phyloP scores from a whole-genome alignment of 1,140 invertebrate genomes.

The Elysia chlorotica region DNA sequence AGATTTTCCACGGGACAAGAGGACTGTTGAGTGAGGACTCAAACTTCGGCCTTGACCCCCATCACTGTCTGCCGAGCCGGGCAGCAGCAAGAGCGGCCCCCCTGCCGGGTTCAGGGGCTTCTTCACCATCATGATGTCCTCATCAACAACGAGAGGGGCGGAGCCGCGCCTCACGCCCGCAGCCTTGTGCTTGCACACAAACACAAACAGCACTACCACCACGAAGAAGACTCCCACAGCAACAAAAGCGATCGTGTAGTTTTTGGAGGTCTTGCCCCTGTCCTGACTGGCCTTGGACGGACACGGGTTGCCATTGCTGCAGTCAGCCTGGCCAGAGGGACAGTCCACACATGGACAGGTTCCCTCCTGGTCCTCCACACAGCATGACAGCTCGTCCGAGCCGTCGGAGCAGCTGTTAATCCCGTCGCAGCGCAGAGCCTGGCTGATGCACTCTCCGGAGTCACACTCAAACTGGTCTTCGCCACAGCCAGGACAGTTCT shows the following conservation, averaged over 20 bases:
- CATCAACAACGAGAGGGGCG: conserved; percentile 28
- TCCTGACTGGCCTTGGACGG: conserved; percentile 2
- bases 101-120: conserved; percentile 50
- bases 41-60: no score
- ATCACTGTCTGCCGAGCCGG: background rate
- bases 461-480: conserved; percentile 58
- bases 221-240: conserved; percentile 49
- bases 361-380: conserved; percentile 64
- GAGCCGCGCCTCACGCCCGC: no score
- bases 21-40: conserved; percentile 38
- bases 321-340: conserved; percentile 6
- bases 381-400: conserved; percentile 79
- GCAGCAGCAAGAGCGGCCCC: conserved; percentile 46
- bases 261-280: conserved; percentile 24
- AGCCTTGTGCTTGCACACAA: conserved; percentile 53
- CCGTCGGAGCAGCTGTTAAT: conserved; percentile 75
- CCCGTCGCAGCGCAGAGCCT: conserved; percentile 74
- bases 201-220: conserved; percentile 47
- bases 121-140: conserved; percentile 47
- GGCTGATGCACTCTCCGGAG: conserved; percentile 68
- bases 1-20: conserved; percentile 43
- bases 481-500: conserved; percentile 80
- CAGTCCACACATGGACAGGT: conserved; percentile 24
- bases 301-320: conserved; percentile 15
- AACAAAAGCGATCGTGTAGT: conserved; percentile 54